Evolutionary conservation across 2,797 vertebrate species (phyloP).

Genomic region (Cynodonichthys magdalenae): DNA sequence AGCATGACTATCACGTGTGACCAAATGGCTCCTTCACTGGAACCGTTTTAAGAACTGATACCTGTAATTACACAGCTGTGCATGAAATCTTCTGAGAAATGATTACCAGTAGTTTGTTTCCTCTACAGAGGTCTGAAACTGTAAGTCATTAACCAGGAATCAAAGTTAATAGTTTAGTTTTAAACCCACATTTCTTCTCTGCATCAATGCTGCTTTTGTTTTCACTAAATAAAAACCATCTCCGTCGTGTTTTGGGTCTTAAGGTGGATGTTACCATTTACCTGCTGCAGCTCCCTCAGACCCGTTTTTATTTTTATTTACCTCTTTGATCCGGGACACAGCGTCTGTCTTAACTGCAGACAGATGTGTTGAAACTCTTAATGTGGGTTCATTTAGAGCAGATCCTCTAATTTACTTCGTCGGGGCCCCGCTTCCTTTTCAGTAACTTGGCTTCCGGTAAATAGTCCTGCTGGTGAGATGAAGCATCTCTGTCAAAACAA

Average conservation of each 20-base stretch:
- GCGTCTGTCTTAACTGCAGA: constrained; percentile 30
- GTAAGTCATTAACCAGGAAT: constrained; percentile 21
- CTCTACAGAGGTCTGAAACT: background rate
- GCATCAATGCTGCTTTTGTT: constrained; percentile 60
- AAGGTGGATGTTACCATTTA: background rate
- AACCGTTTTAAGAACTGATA: background rate
- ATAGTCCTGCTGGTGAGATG: constrained; percentile 12
- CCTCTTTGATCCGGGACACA: constrained; percentile 39
- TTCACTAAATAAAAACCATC: background rate
- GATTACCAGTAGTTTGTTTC: background rate
- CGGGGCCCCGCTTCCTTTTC: constrained; percentile 27
- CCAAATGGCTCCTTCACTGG: constrained; percentile 14
- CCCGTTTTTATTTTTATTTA: constrained; percentile 10
- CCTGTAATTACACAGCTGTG: no score
- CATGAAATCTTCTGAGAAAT: constrained; percentile 1
- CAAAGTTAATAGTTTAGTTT: constrained; percentile 28
- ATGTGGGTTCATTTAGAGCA: constrained; percentile 34
- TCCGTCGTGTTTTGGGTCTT: background rate
- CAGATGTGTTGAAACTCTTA: constrained; percentile 44
- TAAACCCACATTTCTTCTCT: constrained; percentile 11
- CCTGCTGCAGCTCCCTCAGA: background rate
- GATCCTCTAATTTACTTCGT: constrained; percentile 23
- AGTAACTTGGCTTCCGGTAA: constrained; percentile 22
- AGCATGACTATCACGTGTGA: constrained; percentile 36
- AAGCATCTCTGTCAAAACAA: background rate